Percentiles rank a stretch among this genome's conserved stretches.
phyloP scores from a whole-genome alignment of 23 tunicate genomes.

The Halocynthia roretzi region DNA sequence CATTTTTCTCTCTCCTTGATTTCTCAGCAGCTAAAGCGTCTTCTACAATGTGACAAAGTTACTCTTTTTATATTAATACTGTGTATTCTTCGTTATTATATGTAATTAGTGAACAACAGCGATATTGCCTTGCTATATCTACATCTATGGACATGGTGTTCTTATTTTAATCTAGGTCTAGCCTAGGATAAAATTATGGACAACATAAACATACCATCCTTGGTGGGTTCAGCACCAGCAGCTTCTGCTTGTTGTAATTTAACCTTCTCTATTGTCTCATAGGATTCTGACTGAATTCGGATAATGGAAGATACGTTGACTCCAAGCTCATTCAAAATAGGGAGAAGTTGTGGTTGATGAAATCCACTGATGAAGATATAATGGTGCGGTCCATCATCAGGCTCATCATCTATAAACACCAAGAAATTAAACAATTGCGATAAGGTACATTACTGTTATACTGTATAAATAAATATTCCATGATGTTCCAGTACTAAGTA shows the following conservation, averaged over 20 bases:
- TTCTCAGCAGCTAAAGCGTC: conserved; percentile 42
- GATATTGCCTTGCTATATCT: conserved; percentile 22
- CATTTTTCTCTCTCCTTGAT: conserved; percentile 25
- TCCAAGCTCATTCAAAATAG: conserved; percentile 60
- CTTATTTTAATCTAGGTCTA: background rate
- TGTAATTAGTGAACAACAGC: background rate
- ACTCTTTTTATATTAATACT: background rate
- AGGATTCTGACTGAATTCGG: conserved; percentile 47
- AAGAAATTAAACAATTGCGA: too few relatives aligned
- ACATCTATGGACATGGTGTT: background rate
- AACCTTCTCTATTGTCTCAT: conserved; percentile 24
- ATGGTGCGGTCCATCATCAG: conserved; percentile 87
- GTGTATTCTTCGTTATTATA: background rate
- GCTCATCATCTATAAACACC: conserved; percentile 73
- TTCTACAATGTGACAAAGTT: conserved; percentile 21
- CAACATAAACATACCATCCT: conserved; percentile 12
- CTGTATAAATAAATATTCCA: too few relatives aligned
- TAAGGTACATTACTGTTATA: too few relatives aligned
- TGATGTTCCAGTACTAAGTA: too few relatives aligned
- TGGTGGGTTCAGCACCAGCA: background rate
- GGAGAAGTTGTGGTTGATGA: conserved; percentile 52
- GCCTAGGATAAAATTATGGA: background rate
- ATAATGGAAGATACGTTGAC: conserved; percentile 63
- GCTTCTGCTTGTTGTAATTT: background rate
- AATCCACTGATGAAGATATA: conserved; percentile 86